Percentiles rank a stretch among this genome's conserved stretches.
Evolutionary conservation across 2,113 vertebrate genomes (phyloP).

Genomic region (Gobiocypris rarus): DNA sequence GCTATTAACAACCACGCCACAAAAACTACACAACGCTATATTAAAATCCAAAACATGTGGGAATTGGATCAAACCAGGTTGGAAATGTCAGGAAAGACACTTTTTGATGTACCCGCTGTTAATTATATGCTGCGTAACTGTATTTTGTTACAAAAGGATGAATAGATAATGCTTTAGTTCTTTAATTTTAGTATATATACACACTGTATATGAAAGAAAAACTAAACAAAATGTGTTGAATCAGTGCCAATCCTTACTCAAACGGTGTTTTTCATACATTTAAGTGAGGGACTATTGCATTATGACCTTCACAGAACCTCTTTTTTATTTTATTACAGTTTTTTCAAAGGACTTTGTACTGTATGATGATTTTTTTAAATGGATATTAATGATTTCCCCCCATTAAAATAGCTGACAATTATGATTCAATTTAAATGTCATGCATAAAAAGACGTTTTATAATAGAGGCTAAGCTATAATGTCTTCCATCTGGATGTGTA

Average conservation of each 20-base stretch:
- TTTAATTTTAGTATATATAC: neutral
- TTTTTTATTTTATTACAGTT: conserved; percentile 22
- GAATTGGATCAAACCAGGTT: neutral
- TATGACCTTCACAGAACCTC: neutral
- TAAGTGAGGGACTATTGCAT: neutral
- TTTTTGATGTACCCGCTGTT: neutral
- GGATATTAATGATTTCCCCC: neutral
- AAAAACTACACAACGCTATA: neutral
- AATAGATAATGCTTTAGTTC: neutral
- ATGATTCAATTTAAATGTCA: neutral
- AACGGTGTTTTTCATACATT: neutral
- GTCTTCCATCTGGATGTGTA: conserved; percentile 50
- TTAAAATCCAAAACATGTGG: neutral
- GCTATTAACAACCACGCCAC: conserved; percentile 8
- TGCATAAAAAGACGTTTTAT: conserved; percentile 32
- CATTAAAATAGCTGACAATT: neutral
- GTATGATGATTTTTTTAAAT: neutral
- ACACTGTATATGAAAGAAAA: conserved; percentile 16
- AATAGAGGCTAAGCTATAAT: conserved; percentile 39
- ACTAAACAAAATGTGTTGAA: neutral
- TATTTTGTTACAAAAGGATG: neutral
- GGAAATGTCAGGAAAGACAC: conserved; percentile 11
- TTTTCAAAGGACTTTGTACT: conserved; percentile 1
- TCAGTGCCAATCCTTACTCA: conserved; percentile 1
- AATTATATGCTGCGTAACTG: neutral